Evolutionary conservation across 1,140 invertebrate genomes (phyloP), one percentile per base, ranked within the genome.

Genomic region (Anastrepha obliqua): DNA sequence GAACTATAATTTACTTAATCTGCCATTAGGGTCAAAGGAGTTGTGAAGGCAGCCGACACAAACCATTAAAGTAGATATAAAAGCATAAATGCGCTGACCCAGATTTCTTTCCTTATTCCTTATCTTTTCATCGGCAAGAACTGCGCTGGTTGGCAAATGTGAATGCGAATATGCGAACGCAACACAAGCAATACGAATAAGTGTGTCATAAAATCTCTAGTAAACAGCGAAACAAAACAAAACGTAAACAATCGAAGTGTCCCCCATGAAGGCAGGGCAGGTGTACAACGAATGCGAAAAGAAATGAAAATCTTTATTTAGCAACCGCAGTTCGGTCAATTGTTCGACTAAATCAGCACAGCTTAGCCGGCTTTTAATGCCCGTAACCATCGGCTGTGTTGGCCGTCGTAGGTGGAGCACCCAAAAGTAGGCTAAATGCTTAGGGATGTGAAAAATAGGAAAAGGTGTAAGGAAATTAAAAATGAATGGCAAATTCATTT

Each of bases 71-170:
- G 74, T 47, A 20, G n/a, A 62, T n/a, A 81, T 55, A 81, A 81
- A 81, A 51, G 44, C 74, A 81, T 81, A 81, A 81, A 81, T 81
- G 47, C 8, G n/a, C 47, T 81, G 74, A 81, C 74, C 74, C 51
- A 81, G 47, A 81, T 81, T 81, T 47, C 44, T 51, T 81, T 51
- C 42, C 55, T 55, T 81, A 81, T 81, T 81, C 55, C 74, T 81
- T 81, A 81, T 81, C 74, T 58, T 55, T 55, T 2, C 15, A 58
- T 81, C 74, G n/a, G 29, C 74, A 81, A 55, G 47, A 55, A 13
- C 2, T 15, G 5, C 64, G n/a, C 7, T 29, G 74, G 11, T 17
- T n/a, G 74, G 3, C 51, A 17, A 2, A 0, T 51, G 47, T 11
- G 44, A 13, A 74, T 29, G 44, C 44, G 44, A 74, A 51, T 17